These are phyloP conservation scores for Tortricodes alternella DNA, from an alignment of 2,888 invertebrate species.

Conservation along the genomic window DNA sequence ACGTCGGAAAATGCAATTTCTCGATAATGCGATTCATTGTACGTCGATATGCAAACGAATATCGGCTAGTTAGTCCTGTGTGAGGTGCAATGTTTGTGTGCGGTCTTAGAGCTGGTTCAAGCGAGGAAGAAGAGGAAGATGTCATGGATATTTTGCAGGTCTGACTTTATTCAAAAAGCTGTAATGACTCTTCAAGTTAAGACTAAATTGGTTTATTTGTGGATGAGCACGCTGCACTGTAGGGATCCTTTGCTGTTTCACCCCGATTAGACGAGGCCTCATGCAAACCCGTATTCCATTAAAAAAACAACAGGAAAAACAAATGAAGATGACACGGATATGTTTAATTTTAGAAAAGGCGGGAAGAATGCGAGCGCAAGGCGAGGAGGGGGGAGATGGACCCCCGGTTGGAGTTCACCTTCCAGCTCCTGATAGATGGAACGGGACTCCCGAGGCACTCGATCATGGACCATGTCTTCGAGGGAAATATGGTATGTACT, in stretches of 20 bases:
- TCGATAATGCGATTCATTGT: background rate
- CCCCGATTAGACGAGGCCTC: no score
- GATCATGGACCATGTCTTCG: slow-evolving; percentile 95
- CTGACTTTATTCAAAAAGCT: slow-evolving; percentile 35
- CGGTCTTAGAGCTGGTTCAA: slow-evolving; percentile 79
- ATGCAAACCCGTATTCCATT: no score
- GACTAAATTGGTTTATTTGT: background rate
- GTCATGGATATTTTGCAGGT: slow-evolving; percentile 78
- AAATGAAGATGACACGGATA: background rate
- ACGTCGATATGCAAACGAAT: background rate
- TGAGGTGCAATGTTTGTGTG: slow-evolving; percentile 77
- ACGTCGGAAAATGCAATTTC: slow-evolving; percentile 6
- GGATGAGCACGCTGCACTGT: no score
- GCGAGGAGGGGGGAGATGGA: slow-evolving; percentile 96
- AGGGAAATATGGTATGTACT: slow-evolving; percentile 89
- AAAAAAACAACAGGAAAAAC: background rate
- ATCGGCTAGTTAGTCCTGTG: background rate
- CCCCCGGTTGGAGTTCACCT: slow-evolving; percentile 94
- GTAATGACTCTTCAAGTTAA: background rate
- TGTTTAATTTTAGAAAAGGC: slow-evolving; percentile 76
- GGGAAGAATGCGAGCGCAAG: slow-evolving; percentile 96
- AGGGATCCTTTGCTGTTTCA: no score
- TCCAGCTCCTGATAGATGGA: slow-evolving; percentile 93
- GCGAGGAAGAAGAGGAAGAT: slow-evolving; percentile 84
- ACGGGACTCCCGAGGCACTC: slow-evolving; percentile 91